Conservation (phyloP, 2,888 invertebrate species). For the Epinotia brunnichana region DNA sequence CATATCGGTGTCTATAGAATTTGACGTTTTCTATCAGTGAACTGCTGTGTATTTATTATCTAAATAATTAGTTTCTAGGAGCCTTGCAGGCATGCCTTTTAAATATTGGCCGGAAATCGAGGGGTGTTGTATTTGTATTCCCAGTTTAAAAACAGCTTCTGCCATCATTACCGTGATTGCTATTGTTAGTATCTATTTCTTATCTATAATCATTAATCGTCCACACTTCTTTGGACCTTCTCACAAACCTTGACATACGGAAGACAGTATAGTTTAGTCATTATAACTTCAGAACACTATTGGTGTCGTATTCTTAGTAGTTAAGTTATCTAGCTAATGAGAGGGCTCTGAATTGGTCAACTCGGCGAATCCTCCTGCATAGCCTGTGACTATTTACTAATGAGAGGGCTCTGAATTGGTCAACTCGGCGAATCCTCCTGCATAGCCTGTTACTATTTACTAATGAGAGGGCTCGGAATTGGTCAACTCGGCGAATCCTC, state of each 20-base stretch:
- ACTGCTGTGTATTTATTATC: not conserved
- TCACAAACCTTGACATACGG: not conserved
- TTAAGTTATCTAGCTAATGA: too few relatives aligned
- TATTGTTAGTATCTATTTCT: conserved; percentile 58
- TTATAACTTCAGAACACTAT: too few relatives aligned
- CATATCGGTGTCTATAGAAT: not conserved
- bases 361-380: too few relatives aligned
- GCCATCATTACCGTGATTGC: conserved; percentile 68
- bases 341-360: too few relatives aligned
- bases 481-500: too few relatives aligned
- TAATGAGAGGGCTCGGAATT: too few relatives aligned
- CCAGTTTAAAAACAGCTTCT: conserved; percentile 62
- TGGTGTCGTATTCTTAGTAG: too few relatives aligned
- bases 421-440: too few relatives aligned
- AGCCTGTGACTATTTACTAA: too few relatives aligned
- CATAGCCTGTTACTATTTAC: too few relatives aligned
- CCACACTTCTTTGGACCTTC: not conserved
- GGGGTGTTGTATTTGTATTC: conserved; percentile 62
- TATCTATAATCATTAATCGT: not conserved
- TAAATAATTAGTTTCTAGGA: not conserved
- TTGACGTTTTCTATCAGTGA: conserved; percentile 8
- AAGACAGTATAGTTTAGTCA: not conserved
- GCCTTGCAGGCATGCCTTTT: conserved; percentile 24
- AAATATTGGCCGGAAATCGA: conserved; percentile 49
- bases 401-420: too few relatives aligned